phyloP scores from a whole-genome alignment of 2,113 vertebrate species.

The Maccullochella peelii region DNA sequence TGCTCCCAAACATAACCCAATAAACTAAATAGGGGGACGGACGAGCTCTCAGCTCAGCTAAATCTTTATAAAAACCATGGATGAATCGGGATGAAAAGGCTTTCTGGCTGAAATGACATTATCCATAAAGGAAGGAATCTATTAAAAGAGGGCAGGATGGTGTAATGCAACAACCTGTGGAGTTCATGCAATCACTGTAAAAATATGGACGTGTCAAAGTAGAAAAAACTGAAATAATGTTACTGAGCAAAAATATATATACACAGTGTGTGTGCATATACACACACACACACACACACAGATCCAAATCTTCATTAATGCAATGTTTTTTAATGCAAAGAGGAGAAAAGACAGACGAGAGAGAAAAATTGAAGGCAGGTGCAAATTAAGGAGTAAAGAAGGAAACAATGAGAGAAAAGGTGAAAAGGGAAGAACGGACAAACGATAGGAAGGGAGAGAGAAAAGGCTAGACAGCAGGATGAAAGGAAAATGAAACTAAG shows the following conservation, averaged over 20 bases:
- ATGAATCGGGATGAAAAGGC: constrained; percentile 72
- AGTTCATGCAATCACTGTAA: constrained; percentile 34
- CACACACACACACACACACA: too few species aligned
- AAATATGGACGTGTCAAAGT: constrained; percentile 31
- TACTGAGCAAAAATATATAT: constrained; percentile 19
- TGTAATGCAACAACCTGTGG: constrained; percentile 69
- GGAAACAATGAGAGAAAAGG: not conserved
- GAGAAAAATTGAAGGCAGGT: not conserved
- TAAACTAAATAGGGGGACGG: constrained; percentile 70
- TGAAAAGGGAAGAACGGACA: not conserved
- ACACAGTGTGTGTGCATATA: too few species aligned
- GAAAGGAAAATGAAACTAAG: not conserved
- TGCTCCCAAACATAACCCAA: constrained; percentile 79
- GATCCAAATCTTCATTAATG: too few species aligned
- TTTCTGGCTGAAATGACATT: constrained; percentile 73
- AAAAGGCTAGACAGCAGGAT: not conserved
- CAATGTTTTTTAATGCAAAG: not conserved
- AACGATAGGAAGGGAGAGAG: not conserved
- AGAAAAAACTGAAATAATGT: constrained; percentile 39
- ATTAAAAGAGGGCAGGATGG: constrained; percentile 50
- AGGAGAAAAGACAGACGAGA: not conserved
- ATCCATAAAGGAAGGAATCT: constrained; percentile 68
- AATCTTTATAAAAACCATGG: constrained; percentile 75
- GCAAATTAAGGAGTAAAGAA: not conserved
- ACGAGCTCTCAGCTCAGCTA: constrained; percentile 52